phyloP scores from a whole-genome alignment of 1,140 invertebrate genomes.

The Ephestia elutella region DNA sequence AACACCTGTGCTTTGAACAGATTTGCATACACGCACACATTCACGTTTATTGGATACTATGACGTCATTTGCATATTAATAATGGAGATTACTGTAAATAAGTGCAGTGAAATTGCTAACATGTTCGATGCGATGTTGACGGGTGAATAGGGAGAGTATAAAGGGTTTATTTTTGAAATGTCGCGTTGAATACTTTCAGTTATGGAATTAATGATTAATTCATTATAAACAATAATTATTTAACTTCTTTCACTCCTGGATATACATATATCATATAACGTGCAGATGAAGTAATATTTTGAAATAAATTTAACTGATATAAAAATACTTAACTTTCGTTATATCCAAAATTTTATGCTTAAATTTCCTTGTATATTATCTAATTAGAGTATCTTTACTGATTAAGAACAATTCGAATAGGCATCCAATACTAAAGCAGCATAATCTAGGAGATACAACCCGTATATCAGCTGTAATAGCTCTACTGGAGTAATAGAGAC shows the following conservation, averaged over 20 bases:
- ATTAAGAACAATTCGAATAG: background rate
- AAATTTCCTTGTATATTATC: too few species aligned
- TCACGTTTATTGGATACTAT: conserved; percentile 7
- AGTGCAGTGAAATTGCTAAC: background rate
- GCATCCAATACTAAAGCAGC: background rate
- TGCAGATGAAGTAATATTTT: too few species aligned
- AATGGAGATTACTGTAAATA: background rate
- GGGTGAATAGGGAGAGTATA: background rate
- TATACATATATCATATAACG: too few species aligned
- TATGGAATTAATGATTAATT: too few species aligned
- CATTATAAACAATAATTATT: too few species aligned
- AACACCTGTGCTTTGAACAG: conserved; percentile 42
- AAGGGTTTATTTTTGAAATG: background rate
- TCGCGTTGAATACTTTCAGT: too few species aligned
- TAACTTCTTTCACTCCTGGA: too few species aligned
- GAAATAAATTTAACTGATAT: too few species aligned
- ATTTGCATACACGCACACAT: conserved; percentile 31
- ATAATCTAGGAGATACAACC: background rate
- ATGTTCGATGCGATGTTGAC: background rate
- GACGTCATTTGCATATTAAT: conserved; percentile 27
- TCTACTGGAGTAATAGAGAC: background rate
- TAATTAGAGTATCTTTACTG: too few species aligned
- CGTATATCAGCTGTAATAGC: background rate
- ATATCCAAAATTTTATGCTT: too few species aligned
- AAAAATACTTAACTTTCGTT: too few species aligned